A percentile compares a stretch with the other conserved stretches of the same genome.
Evolutionary conservation across 2,113 vertebrate genomes (phyloP).

Genomic region (Lophura nycthemera): DNA sequence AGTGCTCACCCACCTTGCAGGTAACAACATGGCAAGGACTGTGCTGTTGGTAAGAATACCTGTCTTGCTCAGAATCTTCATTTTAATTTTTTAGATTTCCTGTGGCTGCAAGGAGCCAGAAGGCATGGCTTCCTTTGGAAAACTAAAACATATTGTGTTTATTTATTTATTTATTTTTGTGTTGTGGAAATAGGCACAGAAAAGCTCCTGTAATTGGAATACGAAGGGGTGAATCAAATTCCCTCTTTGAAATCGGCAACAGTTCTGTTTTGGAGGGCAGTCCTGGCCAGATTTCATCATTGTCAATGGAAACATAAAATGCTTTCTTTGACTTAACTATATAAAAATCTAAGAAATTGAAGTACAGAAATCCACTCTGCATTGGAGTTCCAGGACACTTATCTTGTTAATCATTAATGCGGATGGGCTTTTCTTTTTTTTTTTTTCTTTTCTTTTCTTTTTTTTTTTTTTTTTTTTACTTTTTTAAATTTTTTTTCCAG

Average conservation of each 20-base stretch:
- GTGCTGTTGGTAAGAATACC: background rate
- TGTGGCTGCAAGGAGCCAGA: background rate
- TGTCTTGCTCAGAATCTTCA: background rate
- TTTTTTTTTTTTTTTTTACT: background rate
- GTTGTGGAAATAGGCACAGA: background rate
- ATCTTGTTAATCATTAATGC: background rate
- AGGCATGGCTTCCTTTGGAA: background rate
- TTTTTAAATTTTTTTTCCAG: background rate
- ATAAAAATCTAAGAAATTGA: background rate
- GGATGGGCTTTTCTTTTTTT: background rate
- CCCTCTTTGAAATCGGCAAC: background rate
- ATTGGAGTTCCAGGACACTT: background rate
- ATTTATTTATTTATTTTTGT: background rate
- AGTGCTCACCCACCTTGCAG: background rate
- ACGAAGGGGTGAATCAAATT: background rate
- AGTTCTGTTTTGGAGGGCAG: background rate
- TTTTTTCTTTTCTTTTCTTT: no score
- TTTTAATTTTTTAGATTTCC: background rate
- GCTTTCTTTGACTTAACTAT: background rate
- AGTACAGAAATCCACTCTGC: background rate
- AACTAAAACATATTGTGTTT: background rate
- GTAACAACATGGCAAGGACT: background rate
- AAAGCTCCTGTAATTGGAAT: background rate
- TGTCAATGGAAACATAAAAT: background rate
- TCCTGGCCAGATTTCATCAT: background rate